These are phyloP conservation scores for Lophura nycthemera DNA, from an alignment of 2,113 vertebrate species.

Conservation along the genomic window DNA sequence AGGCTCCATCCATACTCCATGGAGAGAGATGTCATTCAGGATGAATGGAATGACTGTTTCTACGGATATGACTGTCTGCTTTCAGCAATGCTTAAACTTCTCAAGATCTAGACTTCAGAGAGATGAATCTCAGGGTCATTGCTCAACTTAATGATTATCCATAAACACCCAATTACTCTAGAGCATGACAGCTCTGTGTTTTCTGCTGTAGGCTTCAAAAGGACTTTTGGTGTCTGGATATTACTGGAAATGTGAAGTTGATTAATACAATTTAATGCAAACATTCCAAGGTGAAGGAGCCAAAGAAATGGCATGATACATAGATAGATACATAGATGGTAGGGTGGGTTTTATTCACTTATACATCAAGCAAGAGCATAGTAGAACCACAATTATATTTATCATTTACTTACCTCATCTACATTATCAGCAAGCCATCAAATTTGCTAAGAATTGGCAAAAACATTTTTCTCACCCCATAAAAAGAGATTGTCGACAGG, in stretches of 20 bases:
- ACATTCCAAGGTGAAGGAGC: neutral
- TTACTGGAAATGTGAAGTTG: neutral
- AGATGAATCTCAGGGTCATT: neutral
- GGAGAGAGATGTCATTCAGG: neutral
- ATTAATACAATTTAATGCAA: neutral
- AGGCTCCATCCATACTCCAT: neutral
- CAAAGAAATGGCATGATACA: neutral
- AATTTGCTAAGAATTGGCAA: neutral
- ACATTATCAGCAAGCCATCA: neutral
- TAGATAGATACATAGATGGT: neutral
- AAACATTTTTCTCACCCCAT: neutral
- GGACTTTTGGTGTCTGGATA: neutral
- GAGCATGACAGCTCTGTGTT: neutral
- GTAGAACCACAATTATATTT: neutral
- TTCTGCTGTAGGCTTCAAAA: neutral
- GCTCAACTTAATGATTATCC: neutral
- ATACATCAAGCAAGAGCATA: neutral
- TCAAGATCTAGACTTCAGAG: fast-evolving
- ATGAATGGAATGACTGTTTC: neutral
- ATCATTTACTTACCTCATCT: neutral
- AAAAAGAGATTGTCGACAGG: neutral
- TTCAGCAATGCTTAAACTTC: neutral
- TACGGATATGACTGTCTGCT: neutral
- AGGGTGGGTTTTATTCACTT: neutral
- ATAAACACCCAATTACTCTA: neutral